Conservation (phyloP, 2,888 invertebrate species). For the Ashinkailepas kermadecensis region DNA sequence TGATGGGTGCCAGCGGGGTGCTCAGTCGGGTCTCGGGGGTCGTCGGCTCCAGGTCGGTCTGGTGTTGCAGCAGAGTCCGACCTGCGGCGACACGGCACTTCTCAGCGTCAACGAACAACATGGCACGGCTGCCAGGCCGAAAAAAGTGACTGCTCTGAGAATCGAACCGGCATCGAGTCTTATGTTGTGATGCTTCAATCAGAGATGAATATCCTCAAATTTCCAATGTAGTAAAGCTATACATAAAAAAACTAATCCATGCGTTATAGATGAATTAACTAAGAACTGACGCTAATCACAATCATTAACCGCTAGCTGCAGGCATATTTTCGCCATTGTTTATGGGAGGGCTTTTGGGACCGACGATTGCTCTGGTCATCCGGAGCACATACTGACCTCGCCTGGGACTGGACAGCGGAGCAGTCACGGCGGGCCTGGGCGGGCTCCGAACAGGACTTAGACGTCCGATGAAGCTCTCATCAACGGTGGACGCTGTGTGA, state of each 20-base stretch:
- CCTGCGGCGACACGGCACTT: background rate
- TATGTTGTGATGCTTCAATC: no score
- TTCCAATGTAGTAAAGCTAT: no score
- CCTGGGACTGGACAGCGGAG: background rate
- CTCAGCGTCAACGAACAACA: background rate
- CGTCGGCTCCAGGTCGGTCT: background rate
- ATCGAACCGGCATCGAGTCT: no score
- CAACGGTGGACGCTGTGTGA: background rate
- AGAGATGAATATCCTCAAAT: background rate
- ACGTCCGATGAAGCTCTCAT: slow-evolving; percentile 5
- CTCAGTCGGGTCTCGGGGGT: background rate
- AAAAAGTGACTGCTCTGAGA: background rate
- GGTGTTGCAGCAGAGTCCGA: background rate
- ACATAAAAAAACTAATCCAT: background rate
- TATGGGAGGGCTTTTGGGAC: no score
- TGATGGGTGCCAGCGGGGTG: background rate
- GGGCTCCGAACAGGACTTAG: background rate
- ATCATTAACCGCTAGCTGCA: no score
- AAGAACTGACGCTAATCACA: no score
- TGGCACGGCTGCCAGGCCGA: background rate
- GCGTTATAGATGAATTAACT: no score
- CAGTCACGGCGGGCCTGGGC: background rate
- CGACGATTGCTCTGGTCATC: no score
- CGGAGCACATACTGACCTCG: background rate
- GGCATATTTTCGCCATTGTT: no score